These are phyloP conservation scores for Myanophis thanlyinensis DNA, from an alignment of 2,113 vertebrate genomes.

Conservation along the genomic window DNA sequence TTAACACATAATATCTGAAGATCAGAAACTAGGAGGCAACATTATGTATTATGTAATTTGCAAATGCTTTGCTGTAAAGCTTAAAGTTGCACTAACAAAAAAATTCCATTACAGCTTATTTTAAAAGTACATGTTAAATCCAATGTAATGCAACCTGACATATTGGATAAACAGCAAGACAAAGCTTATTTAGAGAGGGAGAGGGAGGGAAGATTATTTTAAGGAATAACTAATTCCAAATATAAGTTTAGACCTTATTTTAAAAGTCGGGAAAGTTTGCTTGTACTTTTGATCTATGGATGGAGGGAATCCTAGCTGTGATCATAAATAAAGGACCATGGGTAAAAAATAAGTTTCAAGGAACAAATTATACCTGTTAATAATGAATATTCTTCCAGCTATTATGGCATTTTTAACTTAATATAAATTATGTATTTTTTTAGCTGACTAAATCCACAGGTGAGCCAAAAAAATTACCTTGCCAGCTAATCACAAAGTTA, in stretches of 20 bases:
- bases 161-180: neutral
- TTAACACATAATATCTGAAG: neutral
- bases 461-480: neutral
- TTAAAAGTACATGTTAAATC: slow-evolving; percentile 19
- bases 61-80: slow-evolving; percentile 8
- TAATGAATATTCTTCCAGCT: neutral
- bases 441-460: neutral
- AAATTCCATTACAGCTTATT: neutral
- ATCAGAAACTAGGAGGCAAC: slow-evolving; percentile 16
- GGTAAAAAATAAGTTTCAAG: neutral
- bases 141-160: neutral
- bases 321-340: neutral
- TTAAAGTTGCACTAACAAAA: slow-evolving; percentile 11
- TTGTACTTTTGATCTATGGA: neutral
- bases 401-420: neutral
- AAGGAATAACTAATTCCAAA: neutral
- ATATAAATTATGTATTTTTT: neutral
- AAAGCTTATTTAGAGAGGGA: neutral
- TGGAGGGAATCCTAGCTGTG: neutral
- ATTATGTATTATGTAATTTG: slow-evolving; percentile 11
- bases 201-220: neutral
- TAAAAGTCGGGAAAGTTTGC: neutral
- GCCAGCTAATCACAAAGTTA: neutral
- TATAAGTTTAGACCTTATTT: neutral
- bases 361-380: neutral